Evolutionary conservation across 2,888 invertebrate species (phyloP), one percentile per base, ranked within the genome.

Genomic region (Polydesmus complanatus): DNA sequence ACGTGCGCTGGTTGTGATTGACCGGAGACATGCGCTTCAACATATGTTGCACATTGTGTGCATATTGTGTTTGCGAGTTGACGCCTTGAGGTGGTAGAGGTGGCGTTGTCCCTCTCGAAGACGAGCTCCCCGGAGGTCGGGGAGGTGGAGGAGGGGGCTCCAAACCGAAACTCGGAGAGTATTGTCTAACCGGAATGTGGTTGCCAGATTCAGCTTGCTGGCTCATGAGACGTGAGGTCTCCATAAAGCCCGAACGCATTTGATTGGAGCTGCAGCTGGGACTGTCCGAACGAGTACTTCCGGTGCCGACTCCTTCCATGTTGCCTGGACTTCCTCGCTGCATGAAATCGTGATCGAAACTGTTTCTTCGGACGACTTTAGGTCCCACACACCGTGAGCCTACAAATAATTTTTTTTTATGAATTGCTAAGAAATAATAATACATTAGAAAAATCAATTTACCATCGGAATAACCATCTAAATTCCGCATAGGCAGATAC

Each of bases 261-360:
- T 25, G 25, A 48, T 58, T 11, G 47, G 56, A 50, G 14, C 81
- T 75, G 66, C 85, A 79, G 66, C 90, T 83, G 19, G 90, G 91
- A 73, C 89, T 90, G 72, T 92, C 92, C 3, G 92, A 92, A 60
- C 91, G 80, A 53, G 89, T 89, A 71, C 88, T 88, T 56, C 57
- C 61, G n/a, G 89, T 90, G 60, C 88, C 88, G 71, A 90, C 90
- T 63, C 90, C 77, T 22, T 89, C 68, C 22, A 54, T 27, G 1
- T 61, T 55, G 21, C 73, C 89, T 8, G 92, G 91, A 72, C 90
- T 90, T 57, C 88, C 86, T 64, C 89, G 81, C 67, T 85, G 83
- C 47, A 60, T 52, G 58, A 37, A 52, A 50, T 56, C 61, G 73
- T 89, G 81, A 75, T 92, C 92, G 66, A 92, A 81, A 74, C 90